Conservation (phyloP, 2,113 vertebrate species). For the Himantopus leucocephalus region DNA sequence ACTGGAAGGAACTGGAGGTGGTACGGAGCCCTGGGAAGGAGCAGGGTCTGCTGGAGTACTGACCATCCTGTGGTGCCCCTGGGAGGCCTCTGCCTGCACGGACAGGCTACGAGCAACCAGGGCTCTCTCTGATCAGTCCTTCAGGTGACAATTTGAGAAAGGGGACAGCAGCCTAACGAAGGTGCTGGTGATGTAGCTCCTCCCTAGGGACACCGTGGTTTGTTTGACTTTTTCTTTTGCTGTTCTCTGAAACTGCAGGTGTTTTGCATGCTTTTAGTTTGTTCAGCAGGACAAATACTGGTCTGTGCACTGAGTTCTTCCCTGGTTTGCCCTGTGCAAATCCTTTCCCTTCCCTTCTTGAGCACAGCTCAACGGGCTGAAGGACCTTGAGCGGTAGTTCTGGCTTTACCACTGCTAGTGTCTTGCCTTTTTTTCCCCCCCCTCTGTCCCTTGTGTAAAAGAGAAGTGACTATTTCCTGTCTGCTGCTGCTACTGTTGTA, state of each 20-base stretch:
- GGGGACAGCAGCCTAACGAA: neutral
- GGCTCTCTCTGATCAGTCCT: neutral
- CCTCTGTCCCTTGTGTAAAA: neutral
- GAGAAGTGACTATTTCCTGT: neutral
- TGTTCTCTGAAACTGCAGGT: neutral
- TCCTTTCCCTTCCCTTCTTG: neutral
- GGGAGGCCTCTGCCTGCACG: neutral
- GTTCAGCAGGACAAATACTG: too few relatives aligned
- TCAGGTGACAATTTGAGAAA: neutral
- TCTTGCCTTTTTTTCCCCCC: neutral
- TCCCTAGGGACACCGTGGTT: neutral
- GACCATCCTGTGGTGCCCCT: neutral
- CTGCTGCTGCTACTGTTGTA: neutral
- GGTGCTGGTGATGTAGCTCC: neutral
- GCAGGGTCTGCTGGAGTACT: neutral
- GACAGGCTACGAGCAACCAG: fast-evolving
- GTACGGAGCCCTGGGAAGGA: neutral
- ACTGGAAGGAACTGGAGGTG: neutral
- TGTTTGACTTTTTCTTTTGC: neutral
- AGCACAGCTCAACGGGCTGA: neutral
- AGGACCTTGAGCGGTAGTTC: neutral
- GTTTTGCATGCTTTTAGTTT: neutral
- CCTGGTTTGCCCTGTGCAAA: neutral
- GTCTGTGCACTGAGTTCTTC: neutral
- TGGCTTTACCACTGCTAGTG: neutral